Evolutionary conservation across 2,888 invertebrate genomes (phyloP).

Genomic region (Pinctada fucata): DNA sequence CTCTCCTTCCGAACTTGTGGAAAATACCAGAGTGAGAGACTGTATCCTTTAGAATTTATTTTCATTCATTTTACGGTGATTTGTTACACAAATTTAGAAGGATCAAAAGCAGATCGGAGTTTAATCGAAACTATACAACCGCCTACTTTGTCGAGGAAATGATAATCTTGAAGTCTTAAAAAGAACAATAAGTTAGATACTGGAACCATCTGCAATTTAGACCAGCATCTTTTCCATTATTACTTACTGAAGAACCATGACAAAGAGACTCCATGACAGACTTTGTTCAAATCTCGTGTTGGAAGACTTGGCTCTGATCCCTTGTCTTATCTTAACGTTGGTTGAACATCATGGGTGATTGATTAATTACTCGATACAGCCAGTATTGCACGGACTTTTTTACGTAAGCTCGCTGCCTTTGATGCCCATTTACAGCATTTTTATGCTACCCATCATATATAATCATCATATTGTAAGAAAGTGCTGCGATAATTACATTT

Average conservation of each 20-base stretch:
- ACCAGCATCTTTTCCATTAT: not conserved
- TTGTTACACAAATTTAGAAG: not conserved
- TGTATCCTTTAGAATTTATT: not conserved
- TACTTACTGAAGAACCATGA: not conserved
- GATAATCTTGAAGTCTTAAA: not conserved
- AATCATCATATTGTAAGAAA: too few relatives aligned
- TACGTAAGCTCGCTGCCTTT: too few relatives aligned
- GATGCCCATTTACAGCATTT: too few relatives aligned
- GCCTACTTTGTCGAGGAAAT: not conserved
- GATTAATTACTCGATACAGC: too few relatives aligned
- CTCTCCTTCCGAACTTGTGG: not conserved
- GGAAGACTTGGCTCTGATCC: too few relatives aligned
- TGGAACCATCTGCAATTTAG: not conserved
- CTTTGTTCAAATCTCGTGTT: not conserved
- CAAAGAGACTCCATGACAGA: not conserved
- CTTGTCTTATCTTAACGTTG: too few relatives aligned
- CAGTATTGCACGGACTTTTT: too few relatives aligned
- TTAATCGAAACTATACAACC: not conserved
- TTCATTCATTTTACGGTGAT: not conserved
- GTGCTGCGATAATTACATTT: too few relatives aligned
- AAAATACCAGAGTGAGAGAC: not conserved
- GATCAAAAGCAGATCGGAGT: not conserved
- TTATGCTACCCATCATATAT: too few relatives aligned
- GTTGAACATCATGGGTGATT: too few relatives aligned
- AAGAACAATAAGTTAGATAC: not conserved